Conservation (phyloP, 2,113 vertebrate species). For the Uria lomvia region DNA sequence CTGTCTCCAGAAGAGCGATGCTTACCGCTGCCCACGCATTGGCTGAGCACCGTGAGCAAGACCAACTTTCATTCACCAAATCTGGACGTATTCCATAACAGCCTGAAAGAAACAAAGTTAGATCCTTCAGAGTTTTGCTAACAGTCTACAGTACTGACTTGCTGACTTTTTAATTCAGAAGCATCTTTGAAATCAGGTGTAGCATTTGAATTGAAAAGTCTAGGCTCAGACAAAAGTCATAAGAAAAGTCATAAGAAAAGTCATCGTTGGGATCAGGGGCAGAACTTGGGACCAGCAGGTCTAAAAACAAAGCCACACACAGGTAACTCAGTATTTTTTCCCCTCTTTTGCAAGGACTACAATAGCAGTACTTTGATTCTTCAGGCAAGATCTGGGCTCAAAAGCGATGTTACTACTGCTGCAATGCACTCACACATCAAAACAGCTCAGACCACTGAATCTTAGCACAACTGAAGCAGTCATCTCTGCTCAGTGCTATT, state of each 20-base stretch:
- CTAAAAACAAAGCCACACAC: background rate
- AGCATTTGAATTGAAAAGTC: background rate
- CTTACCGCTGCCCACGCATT: slow-evolving; percentile 88
- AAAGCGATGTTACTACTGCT: background rate
- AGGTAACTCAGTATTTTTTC: rapidly evolving
- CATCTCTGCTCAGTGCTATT: background rate
- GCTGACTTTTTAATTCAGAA: rapidly evolving
- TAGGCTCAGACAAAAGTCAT: background rate
- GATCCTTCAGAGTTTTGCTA: background rate
- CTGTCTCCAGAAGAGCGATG: background rate
- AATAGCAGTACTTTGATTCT: background rate
- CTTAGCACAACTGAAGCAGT: background rate
- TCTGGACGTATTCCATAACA: slow-evolving; percentile 91
- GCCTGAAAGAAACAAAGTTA: slow-evolving; percentile 67
- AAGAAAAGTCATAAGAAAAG: background rate
- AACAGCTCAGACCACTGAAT: background rate
- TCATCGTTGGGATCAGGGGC: background rate
- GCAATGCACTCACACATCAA: background rate
- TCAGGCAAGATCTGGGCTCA: background rate
- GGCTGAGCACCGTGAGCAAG: slow-evolving; percentile 85
- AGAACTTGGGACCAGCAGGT: background rate
- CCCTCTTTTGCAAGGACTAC: background rate
- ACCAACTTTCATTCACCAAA: slow-evolving; percentile 82
- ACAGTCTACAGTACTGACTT: rapidly evolving
- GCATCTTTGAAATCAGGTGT: background rate